Evolutionary conservation across 2,888 invertebrate species (phyloP).

Genomic region (Sicus ferrugineus): DNA sequence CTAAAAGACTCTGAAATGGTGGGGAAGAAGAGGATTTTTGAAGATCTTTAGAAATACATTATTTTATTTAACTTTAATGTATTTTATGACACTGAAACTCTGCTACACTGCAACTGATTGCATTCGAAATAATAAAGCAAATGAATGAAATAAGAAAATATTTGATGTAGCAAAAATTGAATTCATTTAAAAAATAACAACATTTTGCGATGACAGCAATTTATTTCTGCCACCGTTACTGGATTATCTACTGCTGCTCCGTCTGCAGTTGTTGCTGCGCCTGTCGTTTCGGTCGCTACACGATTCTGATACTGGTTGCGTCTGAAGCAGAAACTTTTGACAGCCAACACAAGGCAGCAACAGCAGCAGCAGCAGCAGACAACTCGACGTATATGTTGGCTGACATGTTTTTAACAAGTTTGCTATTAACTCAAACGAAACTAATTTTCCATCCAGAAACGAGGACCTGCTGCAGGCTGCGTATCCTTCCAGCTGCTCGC

Average conservation of each 20-base stretch:
- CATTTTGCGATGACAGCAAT: neutral
- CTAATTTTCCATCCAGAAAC: constrained; percentile 48
- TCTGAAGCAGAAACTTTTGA: constrained; percentile 41
- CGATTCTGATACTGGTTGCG: neutral
- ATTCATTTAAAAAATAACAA: neutral
- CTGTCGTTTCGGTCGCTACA: too few relatives aligned
- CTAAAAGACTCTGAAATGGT: too few relatives aligned
- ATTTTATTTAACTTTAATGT: too few relatives aligned
- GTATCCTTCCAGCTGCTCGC: neutral
- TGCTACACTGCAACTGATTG: too few relatives aligned
- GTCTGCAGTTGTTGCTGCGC: too few relatives aligned
- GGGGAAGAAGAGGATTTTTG: too few relatives aligned
- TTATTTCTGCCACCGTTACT: neutral
- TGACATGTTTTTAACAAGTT: constrained; percentile 28
- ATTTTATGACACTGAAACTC: too few relatives aligned
- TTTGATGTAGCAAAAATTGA: too few relatives aligned
- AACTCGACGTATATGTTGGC: constrained; percentile 8
- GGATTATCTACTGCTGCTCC: neutral
- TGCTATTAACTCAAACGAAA: constrained; percentile 56
- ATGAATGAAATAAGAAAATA: too few relatives aligned
- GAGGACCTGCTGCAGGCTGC: neutral
- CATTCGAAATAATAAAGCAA: too few relatives aligned
- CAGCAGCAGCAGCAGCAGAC: too few relatives aligned
- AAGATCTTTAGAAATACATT: too few relatives aligned
- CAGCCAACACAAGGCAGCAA: constrained; percentile 39